Evolutionary conservation across 2,888 invertebrate species (phyloP), one percentile per base, ranked within the genome.

Genomic region (Rhingia rostrata): DNA sequence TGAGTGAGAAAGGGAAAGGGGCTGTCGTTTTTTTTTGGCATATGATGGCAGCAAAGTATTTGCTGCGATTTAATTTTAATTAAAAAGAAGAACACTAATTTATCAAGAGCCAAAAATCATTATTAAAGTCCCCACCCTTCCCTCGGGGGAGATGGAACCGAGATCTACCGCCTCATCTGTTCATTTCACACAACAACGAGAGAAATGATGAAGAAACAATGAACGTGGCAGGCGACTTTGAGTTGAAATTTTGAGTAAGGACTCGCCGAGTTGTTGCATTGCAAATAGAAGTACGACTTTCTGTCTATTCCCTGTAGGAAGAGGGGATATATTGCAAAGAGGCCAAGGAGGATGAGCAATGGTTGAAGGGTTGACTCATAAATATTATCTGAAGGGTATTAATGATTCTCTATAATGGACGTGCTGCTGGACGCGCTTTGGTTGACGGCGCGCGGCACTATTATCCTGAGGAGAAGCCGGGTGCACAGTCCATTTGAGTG

Each of bases 351-450:
- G 22, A 22, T 22, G 22, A 22, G 22, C 22, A 22, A 22, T 22
- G 22, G 22, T 22, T 22, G 53, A 75, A 75, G 75, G 58, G 64
- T 72, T 77, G 54, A 49, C 78, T 83, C 83, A 83, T 83, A 83
- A 83, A 83, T 83, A 83, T 70, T 69, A 69, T 83, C 73, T 83
- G 83, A 83, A 83, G 73, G 79, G 72, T 83, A 83, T 83, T 83
- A 83, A 83, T 83, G 83, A 78, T 83, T 73, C 49, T 35, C 58
- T 58, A 69, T 69, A 83, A 78, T 83, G 79, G 79, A 83, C 78
- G 73, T 73, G 72, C 73, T 73, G 69, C 2, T 22, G 22, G 22
- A 22, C 22, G 22, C 49, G 73, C 78, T 73, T 73, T 41, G 64
- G 66, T 45, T 47, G 66, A 54, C n/a, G 49, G 22, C 1, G 22